These are phyloP conservation scores for Hirtodrosophila cameraria DNA, from an alignment of 2,888 invertebrate species.

Conservation along the genomic window DNA sequence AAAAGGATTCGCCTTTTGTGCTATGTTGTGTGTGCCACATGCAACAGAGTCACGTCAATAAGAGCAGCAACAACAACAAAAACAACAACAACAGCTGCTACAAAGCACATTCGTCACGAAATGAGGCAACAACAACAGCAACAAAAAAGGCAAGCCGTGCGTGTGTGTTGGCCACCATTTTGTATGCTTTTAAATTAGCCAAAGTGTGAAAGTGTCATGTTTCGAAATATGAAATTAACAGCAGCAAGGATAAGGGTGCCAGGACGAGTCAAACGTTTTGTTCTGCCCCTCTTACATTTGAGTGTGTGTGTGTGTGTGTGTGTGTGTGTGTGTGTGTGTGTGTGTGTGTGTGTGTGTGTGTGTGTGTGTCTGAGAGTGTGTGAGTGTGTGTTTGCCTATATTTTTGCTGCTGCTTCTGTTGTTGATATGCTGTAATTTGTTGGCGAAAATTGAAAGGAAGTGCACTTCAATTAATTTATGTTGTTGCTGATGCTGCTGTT, in stretches of 20 bases:
- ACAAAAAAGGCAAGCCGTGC: slow-evolving; percentile 45
- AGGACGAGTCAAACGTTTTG: slow-evolving; percentile 16
- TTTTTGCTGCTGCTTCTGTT: slow-evolving; percentile 33
- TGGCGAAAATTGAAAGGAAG: slow-evolving; percentile 75
- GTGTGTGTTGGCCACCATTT: slow-evolving; percentile 73
- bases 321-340: neutral
- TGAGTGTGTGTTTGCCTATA: slow-evolving; percentile 2
- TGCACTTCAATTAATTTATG: slow-evolving; percentile 72
- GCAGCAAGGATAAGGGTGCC: slow-evolving; percentile 23
- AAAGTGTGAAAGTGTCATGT: slow-evolving; percentile 82
- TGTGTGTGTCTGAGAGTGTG: neutral
- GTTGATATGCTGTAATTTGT: slow-evolving; percentile 68
- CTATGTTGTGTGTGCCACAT: slow-evolving; percentile 48
- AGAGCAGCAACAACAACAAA: slow-evolving; percentile 28
- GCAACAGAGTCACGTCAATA: slow-evolving; percentile 50
- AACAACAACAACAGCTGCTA: slow-evolving; percentile 30
- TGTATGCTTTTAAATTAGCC: slow-evolving; percentile 81
- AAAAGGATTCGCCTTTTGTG: slow-evolving; percentile 58
- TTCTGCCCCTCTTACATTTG: slow-evolving; percentile 12
- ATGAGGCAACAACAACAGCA: slow-evolving; percentile 36
- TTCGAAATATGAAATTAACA: slow-evolving; percentile 80
- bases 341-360: neutral
- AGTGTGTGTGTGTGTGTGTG: neutral
- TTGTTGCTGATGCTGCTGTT: slow-evolving; percentile 13
- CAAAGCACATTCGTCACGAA: slow-evolving; percentile 76